Evolutionary conservation across 2,888 invertebrate species (phyloP).

Genomic region (Hirtodrosophila trivittata): DNA sequence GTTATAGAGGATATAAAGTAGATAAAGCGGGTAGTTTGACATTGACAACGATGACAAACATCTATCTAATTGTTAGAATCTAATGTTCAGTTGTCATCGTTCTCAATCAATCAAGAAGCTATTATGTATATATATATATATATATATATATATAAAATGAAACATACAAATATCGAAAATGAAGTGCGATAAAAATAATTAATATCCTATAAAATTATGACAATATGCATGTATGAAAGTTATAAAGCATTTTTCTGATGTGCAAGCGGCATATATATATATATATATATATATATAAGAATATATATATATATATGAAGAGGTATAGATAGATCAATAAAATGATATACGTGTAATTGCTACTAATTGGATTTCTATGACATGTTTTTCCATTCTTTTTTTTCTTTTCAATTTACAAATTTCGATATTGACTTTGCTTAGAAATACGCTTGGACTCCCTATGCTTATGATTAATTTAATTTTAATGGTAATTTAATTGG

Average conservation of each 20-base stretch:
- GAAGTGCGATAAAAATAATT: constrained; percentile 1
- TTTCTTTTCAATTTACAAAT: constrained; percentile 16
- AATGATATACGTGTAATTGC: constrained; percentile 31
- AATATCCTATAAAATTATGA: constrained; percentile 8
- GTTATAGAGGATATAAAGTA: constrained; percentile 5
- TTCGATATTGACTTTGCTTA: constrained; percentile 59
- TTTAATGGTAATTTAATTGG: constrained; percentile 61
- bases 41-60: constrained; percentile 15
- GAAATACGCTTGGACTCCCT: constrained; percentile 73
- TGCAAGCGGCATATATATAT: constrained; percentile 21
- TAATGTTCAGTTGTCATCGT: background rate
- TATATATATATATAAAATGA: constrained; percentile 5
- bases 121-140: constrained; percentile 9
- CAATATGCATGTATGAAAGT: background rate
- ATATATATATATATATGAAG: constrained; percentile 23
- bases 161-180: background rate
- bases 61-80: background rate
- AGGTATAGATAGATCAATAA: constrained; percentile 18
- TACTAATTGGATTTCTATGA: constrained; percentile 52
- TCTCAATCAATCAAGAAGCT: constrained; percentile 9
- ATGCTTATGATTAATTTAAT: constrained; percentile 72
- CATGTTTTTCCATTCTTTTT: constrained; percentile 20
- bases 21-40: constrained; percentile 21
- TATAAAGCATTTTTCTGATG: constrained; percentile 16
- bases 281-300: constrained; percentile 10